Evolutionary conservation across 2,888 invertebrate species (phyloP), one percentile per base, ranked within the genome.

Genomic region (Drosophila anomalata): DNA sequence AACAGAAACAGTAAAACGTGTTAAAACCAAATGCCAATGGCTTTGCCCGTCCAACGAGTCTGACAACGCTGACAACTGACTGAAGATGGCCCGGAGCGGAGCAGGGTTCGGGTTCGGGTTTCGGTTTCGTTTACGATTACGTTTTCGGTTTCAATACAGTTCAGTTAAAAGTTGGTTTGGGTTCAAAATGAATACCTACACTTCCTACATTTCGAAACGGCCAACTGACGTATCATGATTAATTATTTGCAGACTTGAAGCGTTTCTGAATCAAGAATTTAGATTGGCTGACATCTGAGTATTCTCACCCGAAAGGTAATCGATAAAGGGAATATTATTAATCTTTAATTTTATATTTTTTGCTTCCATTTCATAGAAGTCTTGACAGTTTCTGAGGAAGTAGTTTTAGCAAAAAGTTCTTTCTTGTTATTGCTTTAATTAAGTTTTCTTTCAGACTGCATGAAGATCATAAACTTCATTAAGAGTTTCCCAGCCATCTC

Each of bases 241-340:
- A 81, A 80, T 80, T 85, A 80, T 78, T 78, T 55, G 73, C 63
- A 46, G 68, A 67, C 66, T 62, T 55, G 44, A 77, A 77, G 63
- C 57, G 72, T 39, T 58, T 54, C 55, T 60, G 52, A 67, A 66
- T 77, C 54, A 57, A 52, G 44, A 29, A 65, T 61, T 68, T 68
- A 51, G 67, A 59, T 73, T 59, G 62, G 41, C 53, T 63, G 70
- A 65, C 62, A 71, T 60, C 54, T 60, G 44, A 31, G 69, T 53
- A 39, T 61, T 14, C 60, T 46, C 39, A n/a, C 14, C 22, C 11
- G 11, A 42, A 42, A 42, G 41, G 20, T 42, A 20, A 42, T 42
- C 41, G 20, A 42, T 42, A 20, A 20, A 8, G 41, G 41, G 11
- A 20, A 17, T 20, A 42, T 42, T 42, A 36, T 42, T 42, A 20